Conservation (phyloP, 2,888 invertebrate species). For the Frankliniella intonsa region DNA sequence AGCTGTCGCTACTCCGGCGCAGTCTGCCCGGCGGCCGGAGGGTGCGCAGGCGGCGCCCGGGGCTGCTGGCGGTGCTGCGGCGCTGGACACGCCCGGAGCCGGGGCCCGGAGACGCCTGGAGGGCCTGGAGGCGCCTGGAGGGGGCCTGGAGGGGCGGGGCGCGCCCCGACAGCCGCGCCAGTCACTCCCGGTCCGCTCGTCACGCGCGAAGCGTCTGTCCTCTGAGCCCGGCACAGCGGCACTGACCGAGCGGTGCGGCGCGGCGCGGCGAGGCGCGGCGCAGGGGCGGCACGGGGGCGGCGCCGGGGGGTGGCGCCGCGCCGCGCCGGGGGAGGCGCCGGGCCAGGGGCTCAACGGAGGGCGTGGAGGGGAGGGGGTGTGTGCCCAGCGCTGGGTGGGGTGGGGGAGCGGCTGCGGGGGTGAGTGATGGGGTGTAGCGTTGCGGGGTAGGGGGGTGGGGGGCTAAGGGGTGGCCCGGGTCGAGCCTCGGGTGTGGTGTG, state of each 20-base stretch:
- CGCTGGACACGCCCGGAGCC: background rate
- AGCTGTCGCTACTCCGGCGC: too few species aligned
- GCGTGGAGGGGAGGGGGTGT: background rate
- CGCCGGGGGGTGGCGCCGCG: background rate
- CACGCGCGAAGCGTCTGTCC: background rate
- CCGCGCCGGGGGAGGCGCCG: background rate
- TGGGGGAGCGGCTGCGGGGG: background rate
- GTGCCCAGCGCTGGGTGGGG: background rate
- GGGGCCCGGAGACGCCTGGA: background rate
- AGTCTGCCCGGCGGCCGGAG: too few species aligned
- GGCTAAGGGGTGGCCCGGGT: background rate
- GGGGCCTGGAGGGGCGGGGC: conserved; percentile 6
- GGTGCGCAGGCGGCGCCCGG: too few species aligned
- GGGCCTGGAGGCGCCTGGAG: background rate
- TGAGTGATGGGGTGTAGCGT: background rate
- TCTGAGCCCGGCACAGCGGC: conserved; percentile 21
- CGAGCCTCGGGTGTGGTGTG: background rate
- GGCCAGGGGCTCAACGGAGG: background rate
- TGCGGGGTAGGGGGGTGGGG: background rate
- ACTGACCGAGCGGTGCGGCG: background rate
- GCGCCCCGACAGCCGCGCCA: conserved; percentile 11
- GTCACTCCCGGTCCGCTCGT: background rate
- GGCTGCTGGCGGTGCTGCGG: too few species aligned
- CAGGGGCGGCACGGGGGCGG: background rate
- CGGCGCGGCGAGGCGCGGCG: background rate